Percentiles rank a stretch among this genome's conserved stretches.
Conservation (phyloP, 2,888 invertebrate genomes). For the Trilocha varians region DNA sequence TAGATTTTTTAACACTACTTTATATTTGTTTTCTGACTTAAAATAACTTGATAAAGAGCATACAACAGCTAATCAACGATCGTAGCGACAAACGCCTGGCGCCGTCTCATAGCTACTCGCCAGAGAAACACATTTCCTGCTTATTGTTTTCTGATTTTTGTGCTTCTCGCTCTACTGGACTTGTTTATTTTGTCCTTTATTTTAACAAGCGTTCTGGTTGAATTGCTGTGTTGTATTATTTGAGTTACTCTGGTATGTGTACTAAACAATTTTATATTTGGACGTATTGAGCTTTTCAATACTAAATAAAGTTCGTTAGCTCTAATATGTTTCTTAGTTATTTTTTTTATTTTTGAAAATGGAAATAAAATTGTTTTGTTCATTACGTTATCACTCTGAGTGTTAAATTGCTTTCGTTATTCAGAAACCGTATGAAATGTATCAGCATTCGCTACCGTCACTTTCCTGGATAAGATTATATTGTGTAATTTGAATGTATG, state of each 20-base stretch:
- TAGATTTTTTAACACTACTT: too few relatives aligned
- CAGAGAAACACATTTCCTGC: slow-evolving; percentile 55
- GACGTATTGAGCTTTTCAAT: too few relatives aligned
- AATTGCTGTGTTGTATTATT: slow-evolving; percentile 57
- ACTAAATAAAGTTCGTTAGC: too few relatives aligned
- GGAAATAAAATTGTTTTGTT: slow-evolving; percentile 1
- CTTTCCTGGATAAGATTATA: not conserved
- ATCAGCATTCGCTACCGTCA: not conserved
- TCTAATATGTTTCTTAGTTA: too few relatives aligned
- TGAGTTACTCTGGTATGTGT: slow-evolving; percentile 28
- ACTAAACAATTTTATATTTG: too few relatives aligned
- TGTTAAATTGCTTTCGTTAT: not conserved
- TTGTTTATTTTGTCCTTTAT: slow-evolving; percentile 52
- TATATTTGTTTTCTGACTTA: too few relatives aligned
- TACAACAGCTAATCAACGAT: slow-evolving; percentile 5
- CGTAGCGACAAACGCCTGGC: slow-evolving; percentile 3
- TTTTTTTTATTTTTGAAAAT: not conserved
- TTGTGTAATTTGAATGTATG: not conserved
- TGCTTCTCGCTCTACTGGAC: slow-evolving; percentile 42
- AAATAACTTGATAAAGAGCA: too few relatives aligned
- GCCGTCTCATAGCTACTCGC: slow-evolving; percentile 28
- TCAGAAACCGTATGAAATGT: not conserved
- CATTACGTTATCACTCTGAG: not conserved
- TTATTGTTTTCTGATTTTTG: slow-evolving; percentile 60
- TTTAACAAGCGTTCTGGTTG: slow-evolving; percentile 52